Percentiles rank a stretch among this genome's conserved stretches.
These are phyloP conservation scores for Somateria mollissima DNA, from an alignment of 2,797 vertebrate genomes.

Conservation along the genomic window DNA sequence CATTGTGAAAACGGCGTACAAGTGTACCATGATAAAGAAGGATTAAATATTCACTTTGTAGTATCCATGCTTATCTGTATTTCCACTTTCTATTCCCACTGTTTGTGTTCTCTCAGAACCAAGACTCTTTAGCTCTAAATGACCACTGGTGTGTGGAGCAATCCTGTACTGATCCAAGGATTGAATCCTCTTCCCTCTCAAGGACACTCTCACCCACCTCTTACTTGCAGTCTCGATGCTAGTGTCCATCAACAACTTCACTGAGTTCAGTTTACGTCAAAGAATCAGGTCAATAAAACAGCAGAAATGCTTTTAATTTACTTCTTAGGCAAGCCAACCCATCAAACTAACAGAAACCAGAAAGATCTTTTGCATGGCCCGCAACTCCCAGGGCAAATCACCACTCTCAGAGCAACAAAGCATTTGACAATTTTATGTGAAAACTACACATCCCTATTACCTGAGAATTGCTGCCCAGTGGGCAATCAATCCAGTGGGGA, in stretches of 20 bases:
- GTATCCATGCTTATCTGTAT: background rate
- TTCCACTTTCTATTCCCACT: no score
- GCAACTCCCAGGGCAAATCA: background rate
- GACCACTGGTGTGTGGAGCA: background rate
- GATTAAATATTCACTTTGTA: background rate
- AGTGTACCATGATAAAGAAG: background rate
- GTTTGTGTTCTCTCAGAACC: background rate
- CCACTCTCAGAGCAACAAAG: background rate
- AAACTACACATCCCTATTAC: background rate
- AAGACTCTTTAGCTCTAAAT: background rate
- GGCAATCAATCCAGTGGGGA: background rate
- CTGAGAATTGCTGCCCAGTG: background rate
- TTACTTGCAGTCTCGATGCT: background rate
- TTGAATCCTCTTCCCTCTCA: background rate
- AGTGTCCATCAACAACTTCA: fast-evolving
- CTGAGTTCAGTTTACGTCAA: background rate
- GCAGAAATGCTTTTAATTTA: background rate
- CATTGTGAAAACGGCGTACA: background rate
- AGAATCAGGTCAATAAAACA: background rate
- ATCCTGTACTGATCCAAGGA: background rate
- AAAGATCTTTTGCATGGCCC: background rate
- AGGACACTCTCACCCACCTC: background rate
- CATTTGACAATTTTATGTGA: background rate
- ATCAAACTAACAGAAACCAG: background rate
- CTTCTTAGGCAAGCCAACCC: background rate